Conservation (phyloP, 2,888 invertebrate species). For the Cyrtodaria siliqua region DNA sequence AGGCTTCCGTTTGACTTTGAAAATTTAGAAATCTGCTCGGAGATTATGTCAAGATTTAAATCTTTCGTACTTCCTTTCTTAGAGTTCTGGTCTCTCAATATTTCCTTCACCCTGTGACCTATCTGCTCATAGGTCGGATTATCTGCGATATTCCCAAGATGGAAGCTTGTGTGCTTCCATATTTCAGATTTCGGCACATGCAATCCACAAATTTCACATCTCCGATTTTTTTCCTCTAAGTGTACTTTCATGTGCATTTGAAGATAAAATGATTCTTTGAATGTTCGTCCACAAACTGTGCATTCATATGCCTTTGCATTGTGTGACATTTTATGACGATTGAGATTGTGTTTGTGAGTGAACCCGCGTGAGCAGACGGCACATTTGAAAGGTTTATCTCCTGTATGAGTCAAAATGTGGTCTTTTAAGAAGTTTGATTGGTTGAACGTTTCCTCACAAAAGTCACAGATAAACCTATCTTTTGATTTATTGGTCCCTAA, state of each 20-base stretch:
- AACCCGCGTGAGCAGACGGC: slow-evolving; percentile 29
- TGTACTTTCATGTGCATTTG: slow-evolving; percentile 59
- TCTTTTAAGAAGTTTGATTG: background rate
- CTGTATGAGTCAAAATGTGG: slow-evolving; percentile 11
- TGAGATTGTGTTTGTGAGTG: slow-evolving; percentile 49
- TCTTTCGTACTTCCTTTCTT: background rate
- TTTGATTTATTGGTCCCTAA: background rate
- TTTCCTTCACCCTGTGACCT: slow-evolving; percentile 42
- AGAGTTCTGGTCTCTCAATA: slow-evolving; percentile 29
- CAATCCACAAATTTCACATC: slow-evolving; percentile 53
- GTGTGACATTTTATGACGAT: slow-evolving; percentile 55
- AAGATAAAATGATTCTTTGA: slow-evolving; percentile 53
- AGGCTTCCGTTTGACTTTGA: background rate
- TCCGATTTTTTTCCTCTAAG: slow-evolving; percentile 12
- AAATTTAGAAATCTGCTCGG: background rate
- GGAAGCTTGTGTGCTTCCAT: slow-evolving; percentile 31
- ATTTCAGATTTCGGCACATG: slow-evolving; percentile 36
- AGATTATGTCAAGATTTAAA: background rate
- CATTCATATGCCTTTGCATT: slow-evolving; percentile 38
- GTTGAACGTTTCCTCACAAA: slow-evolving; percentile 23
- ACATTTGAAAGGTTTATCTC: slow-evolving; percentile 32
- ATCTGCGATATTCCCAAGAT: slow-evolving; percentile 28
- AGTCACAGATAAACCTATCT: slow-evolving; percentile 14
- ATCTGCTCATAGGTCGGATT: slow-evolving; percentile 59
- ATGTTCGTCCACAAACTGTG: slow-evolving; percentile 30